Evolutionary conservation across 2,113 vertebrate genomes (phyloP).

Genomic region (Elgaria multicarinata): DNA sequence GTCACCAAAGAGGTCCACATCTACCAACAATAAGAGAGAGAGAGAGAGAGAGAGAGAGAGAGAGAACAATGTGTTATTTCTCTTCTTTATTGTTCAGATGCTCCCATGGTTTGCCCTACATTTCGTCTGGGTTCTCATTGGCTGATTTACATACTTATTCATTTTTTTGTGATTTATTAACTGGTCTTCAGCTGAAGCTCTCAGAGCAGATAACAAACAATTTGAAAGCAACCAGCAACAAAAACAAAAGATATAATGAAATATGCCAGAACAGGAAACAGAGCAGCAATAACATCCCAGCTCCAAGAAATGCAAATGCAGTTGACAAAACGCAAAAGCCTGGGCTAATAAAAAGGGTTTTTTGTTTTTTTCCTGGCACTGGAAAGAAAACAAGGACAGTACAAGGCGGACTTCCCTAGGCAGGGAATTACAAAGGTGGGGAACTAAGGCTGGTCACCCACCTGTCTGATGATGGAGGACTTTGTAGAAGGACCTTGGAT

Average conservation of each 20-base stretch:
- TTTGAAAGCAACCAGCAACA: neutral
- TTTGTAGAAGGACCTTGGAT: neutral
- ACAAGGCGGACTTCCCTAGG: neutral
- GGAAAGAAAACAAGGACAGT: neutral
- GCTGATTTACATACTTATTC: neutral
- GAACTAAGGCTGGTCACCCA: neutral
- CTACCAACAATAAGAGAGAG: slow-evolving; percentile 65
- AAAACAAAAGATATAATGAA: neutral
- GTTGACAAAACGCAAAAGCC: neutral
- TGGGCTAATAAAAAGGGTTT: neutral
- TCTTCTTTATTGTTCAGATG: neutral
- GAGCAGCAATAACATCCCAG: neutral
- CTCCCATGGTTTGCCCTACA: neutral
- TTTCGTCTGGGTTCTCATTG: neutral
- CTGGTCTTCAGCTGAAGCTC: neutral
- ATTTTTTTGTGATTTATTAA: neutral
- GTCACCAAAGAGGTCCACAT: slow-evolving; percentile 88
- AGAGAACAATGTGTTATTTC: neutral
- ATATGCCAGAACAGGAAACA: neutral
- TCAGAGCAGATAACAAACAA: neutral
- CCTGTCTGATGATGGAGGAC: neutral
- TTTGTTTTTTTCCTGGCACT: neutral
- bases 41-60: neutral
- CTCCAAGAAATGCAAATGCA: neutral
- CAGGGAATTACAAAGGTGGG: neutral